phyloP scores from a whole-genome alignment of 2,113 vertebrate genomes.

The Girardinichthys multiradiatus region DNA sequence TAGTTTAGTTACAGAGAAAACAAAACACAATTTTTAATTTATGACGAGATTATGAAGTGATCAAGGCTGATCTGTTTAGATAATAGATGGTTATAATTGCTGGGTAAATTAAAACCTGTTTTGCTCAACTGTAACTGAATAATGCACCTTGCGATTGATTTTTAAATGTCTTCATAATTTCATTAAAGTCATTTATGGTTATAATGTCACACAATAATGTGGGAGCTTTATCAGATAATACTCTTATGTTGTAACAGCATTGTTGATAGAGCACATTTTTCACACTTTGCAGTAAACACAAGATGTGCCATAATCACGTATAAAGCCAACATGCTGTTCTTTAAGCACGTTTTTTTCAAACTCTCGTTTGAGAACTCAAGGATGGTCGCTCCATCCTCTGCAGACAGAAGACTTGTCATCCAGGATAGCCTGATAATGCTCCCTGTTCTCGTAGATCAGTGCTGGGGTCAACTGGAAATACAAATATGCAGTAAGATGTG shows the following conservation, averaged over 20 bases:
- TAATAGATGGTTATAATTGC: slow-evolving; percentile 12
- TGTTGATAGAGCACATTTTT: neutral
- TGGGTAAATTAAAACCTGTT: neutral
- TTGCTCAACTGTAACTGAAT: slow-evolving; percentile 2
- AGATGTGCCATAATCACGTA: neutral
- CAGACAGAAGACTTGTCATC: slow-evolving; percentile 36
- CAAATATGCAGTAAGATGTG: slow-evolving; percentile 39
- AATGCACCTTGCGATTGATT: slow-evolving; percentile 4
- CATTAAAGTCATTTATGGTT: neutral
- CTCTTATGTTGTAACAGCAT: neutral
- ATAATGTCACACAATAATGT: slow-evolving; percentile 1
- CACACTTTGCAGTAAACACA: neutral
- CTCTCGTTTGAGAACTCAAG: too few relatives aligned
- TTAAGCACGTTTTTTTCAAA: slow-evolving; percentile 30
- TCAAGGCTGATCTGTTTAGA: slow-evolving; percentile 13
- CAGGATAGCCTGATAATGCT: slow-evolving; percentile 53
- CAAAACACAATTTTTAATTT: neutral
- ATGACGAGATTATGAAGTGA: slow-evolving; percentile 11
- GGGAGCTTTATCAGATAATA: neutral
- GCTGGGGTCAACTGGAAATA: slow-evolving; percentile 50
- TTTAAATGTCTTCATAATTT: neutral
- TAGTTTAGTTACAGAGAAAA: neutral
- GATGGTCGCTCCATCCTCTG: neutral
- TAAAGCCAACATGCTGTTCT: slow-evolving; percentile 16
- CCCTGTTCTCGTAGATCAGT: slow-evolving; percentile 56